A percentile compares a stretch with the other conserved stretches of the same genome.
Conservation (phyloP, 2,113 vertebrate species). For the Lipophrys pholis region DNA sequence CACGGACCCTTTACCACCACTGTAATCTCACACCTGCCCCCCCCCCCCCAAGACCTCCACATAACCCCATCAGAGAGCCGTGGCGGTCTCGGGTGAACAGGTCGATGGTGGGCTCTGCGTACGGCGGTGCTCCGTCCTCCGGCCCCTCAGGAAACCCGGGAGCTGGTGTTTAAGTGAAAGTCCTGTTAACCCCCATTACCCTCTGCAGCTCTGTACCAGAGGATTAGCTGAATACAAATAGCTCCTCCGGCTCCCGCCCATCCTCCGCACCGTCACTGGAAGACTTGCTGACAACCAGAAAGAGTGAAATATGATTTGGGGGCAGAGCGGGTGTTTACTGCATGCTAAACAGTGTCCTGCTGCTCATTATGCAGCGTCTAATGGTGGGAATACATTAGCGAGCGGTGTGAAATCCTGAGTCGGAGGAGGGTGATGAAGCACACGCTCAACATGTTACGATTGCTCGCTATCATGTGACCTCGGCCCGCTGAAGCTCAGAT, state of each 20-base stretch:
- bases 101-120: slow-evolving; percentile 35
- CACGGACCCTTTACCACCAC: not conserved
- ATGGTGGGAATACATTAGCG: slow-evolving; percentile 59
- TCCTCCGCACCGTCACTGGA: slow-evolving; percentile 7
- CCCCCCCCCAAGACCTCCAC: not conserved
- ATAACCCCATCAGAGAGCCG: slow-evolving; percentile 31
- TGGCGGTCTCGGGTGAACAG: slow-evolving; percentile 24
- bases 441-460: slow-evolving; percentile 7
- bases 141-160: slow-evolving; percentile 47
- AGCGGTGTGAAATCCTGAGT: slow-evolving; percentile 37
- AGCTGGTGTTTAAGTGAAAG: slow-evolving; percentile 61
- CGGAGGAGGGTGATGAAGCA: slow-evolving; percentile 23
- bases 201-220: slow-evolving; percentile 57
- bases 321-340: slow-evolving; percentile 68
- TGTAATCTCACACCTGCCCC: not conserved
- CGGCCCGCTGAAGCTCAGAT: slow-evolving; percentile 43
- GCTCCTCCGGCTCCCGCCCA: slow-evolving; percentile 11
- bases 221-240: slow-evolving; percentile 78
- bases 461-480: slow-evolving; percentile 49
- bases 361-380: slow-evolving; percentile 60
- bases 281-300: slow-evolving; percentile 64
- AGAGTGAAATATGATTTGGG: slow-evolving; percentile 62
- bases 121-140: slow-evolving; percentile 40
- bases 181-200: slow-evolving; percentile 80
- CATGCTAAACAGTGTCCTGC: slow-evolving; percentile 70